Base-by-base conservation (phyloP, 2,888 invertebrate genomes). In the Oscheius myriophilus region DNA sequence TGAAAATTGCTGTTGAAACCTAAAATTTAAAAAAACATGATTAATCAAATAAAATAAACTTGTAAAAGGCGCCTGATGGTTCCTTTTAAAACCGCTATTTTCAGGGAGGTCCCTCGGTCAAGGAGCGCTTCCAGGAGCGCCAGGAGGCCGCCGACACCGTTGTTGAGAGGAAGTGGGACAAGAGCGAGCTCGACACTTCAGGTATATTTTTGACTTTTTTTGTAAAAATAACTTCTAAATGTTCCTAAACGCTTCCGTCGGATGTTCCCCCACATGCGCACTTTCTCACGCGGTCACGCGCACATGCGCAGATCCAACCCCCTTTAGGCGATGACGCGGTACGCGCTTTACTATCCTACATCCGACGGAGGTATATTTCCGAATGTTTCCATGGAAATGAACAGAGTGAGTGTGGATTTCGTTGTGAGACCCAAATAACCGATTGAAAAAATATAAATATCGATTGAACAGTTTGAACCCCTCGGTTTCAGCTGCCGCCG, bases 101-200 rank as follows among this genome's bases (percentile, higher is more conserved):
- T 43, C 61, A 77, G 75, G 82, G 82, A 16, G 78, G 76, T 18
- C 71, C 76, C 14, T 81, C 81, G 2, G 83, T 86, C 26, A 82
- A 81, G 58, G 84, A 86, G 49, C 75, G 86, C 4, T 86, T 86
- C 82, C 78, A 80, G 43, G 85, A 85, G 72, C 73, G 79, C 26
- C 72, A 69, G 16, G 78, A 77, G 21, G 53, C 58, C 0, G 76
- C 62, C 12, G 71, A 71, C 39, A 21, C 18, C 2, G 72, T 69
- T 1, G 81, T 79, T 25, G 78, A 77, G 33, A 77, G 82, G 52
- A 76, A 80, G 45, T 85, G 80, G 71, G 82, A 85, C 62, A 67
- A 73, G 45, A 78, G 76, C 41, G 82, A 84, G 53, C 74, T 86
- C 9, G 79, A 86, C 68, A 84, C 84, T 53, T 75, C 80, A 42